Conservation (phyloP, 2,888 invertebrate species). For the Pimpla rufipes region DNA sequence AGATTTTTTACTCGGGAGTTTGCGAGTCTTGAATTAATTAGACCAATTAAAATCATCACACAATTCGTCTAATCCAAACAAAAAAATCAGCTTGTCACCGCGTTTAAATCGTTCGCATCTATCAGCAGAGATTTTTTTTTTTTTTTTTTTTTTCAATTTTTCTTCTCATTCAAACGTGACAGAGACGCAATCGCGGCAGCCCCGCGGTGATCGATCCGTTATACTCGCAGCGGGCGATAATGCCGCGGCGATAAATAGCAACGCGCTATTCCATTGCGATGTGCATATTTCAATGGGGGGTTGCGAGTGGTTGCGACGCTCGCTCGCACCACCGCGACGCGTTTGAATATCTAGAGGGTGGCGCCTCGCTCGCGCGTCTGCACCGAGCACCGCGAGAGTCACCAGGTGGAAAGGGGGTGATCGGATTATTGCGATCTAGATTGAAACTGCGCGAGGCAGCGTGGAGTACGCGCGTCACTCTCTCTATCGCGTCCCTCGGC, state of each 20-base stretch:
- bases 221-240: slow-evolving; percentile 15
- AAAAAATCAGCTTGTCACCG: too few relatives aligned
- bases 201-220: slow-evolving; percentile 34
- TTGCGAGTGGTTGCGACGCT: neutral
- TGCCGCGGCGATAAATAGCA: slow-evolving; percentile 49
- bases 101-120: too few relatives aligned
- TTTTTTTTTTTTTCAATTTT: neutral
- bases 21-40: too few relatives aligned
- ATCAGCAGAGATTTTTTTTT: too few relatives aligned
- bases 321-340: neutral
- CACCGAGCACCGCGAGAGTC: slow-evolving; percentile 9
- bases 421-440: slow-evolving; percentile 64
- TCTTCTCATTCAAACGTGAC: slow-evolving; percentile 18
- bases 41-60: too few relatives aligned
- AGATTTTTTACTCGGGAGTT: too few relatives aligned
- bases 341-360: slow-evolving; percentile 7
- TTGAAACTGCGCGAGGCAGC: slow-evolving; percentile 63
- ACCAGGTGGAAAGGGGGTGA: slow-evolving; percentile 36
- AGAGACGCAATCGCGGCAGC: neutral
- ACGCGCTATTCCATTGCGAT: slow-evolving; percentile 23
- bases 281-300: slow-evolving; percentile 42
- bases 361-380: neutral
- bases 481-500: neutral
- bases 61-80: too few relatives aligned
- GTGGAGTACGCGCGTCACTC: slow-evolving; percentile 59